These are phyloP conservation scores for Panonychus citri DNA, from an alignment of 1,140 invertebrate species.

Conservation along the genomic window DNA sequence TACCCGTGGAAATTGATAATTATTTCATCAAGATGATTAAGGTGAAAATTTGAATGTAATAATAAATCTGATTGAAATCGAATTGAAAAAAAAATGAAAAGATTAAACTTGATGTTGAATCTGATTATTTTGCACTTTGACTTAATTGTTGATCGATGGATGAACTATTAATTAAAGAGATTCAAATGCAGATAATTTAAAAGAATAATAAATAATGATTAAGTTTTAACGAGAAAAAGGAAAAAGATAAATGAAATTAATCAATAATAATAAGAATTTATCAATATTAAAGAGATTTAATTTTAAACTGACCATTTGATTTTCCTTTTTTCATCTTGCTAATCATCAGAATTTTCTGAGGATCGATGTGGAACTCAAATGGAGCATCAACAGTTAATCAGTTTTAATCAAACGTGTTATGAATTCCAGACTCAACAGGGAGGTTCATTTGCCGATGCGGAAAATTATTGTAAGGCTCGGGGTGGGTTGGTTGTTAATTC, in stretches of 20 bases:
- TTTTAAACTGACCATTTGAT: too few relatives aligned
- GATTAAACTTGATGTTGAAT: too few relatives aligned
- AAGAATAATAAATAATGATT: too few relatives aligned
- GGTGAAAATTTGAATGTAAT: too few relatives aligned
- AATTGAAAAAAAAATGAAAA: too few relatives aligned
- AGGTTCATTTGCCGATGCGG: constrained; percentile 50
- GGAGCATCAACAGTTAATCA: constrained; percentile 23
- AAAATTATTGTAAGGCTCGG: constrained; percentile 34
- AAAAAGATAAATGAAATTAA: not conserved
- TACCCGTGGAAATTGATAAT: too few relatives aligned
- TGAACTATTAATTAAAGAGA: not conserved
- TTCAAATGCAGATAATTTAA: too few relatives aligned
- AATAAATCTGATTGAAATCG: too few relatives aligned
- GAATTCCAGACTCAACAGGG: constrained; percentile 42
- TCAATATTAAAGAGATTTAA: too few relatives aligned
- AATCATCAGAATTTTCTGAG: constrained; percentile 8
- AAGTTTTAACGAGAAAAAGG: too few relatives aligned
- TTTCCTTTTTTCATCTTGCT: not conserved
- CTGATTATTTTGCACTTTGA: too few relatives aligned
- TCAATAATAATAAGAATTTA: not conserved
- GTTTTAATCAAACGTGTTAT: constrained; percentile 44
- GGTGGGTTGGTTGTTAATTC: constrained; percentile 52
- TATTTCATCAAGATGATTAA: too few relatives aligned
- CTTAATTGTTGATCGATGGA: not conserved
- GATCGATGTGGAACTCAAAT: constrained; percentile 11